Percentiles rank a stretch among this genome's conserved stretches.
Conservation (phyloP, 2,888 invertebrate species). For the Cataglyphis albicans region DNA sequence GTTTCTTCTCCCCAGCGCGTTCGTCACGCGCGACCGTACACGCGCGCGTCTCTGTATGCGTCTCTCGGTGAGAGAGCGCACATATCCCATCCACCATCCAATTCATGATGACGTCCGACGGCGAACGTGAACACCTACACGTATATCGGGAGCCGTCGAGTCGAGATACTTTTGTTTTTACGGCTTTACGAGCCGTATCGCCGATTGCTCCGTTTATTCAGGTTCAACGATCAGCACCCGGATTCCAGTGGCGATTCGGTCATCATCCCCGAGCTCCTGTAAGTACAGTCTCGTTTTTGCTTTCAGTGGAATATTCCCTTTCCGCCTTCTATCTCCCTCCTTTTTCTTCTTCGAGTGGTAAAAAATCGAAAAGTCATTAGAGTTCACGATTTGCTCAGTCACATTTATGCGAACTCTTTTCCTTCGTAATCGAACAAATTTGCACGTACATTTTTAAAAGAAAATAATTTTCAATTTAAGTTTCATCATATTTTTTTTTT, state of each 20-base stretch:
- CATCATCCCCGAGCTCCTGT: constrained; percentile 60
- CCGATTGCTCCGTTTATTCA: constrained; percentile 76
- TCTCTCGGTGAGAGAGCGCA: not conserved
- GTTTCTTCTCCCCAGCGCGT: constrained; percentile 17
- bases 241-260: constrained; percentile 66
- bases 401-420: constrained; percentile 41
- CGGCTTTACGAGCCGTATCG: constrained; percentile 76
- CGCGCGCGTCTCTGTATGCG: constrained; percentile 36
- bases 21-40: not conserved
- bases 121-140: constrained; percentile 49
- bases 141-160: constrained; percentile 58
- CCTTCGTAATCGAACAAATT: constrained; percentile 56
- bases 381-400: constrained; percentile 58
- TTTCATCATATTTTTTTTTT: not conserved
- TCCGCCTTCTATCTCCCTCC: not conserved
- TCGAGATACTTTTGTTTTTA: constrained; percentile 76
- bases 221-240: constrained; percentile 77
- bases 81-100: constrained; percentile 3
- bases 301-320: not conserved
- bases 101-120: constrained; percentile 24
- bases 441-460: constrained; percentile 20
- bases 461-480: constrained; percentile 15
- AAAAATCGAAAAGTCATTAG: constrained; percentile 68
- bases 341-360: constrained; percentile 12
- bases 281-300: not conserved